These are phyloP conservation scores for Hassar affinis DNA, from an alignment of 2,113 vertebrate species.

Conservation along the genomic window DNA sequence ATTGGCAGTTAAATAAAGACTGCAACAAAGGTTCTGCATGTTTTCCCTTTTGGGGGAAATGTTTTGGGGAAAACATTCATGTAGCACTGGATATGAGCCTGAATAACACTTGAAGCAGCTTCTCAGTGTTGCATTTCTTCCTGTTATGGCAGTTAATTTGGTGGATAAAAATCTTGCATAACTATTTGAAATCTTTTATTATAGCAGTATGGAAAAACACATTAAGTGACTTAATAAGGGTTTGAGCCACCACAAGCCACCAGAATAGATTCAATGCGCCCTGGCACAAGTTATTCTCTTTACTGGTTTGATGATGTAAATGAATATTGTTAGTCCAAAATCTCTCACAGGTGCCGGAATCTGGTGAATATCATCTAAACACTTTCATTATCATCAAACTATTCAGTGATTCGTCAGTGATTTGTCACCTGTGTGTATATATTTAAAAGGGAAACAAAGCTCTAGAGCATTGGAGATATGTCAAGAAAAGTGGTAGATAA, in stretches of 20 bases:
- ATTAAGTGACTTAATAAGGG: not conserved
- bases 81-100: not conserved
- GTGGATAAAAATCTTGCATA: not conserved
- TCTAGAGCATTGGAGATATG: slow-evolving; percentile 24
- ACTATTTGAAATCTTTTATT: not conserved
- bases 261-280: not conserved
- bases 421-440: too few relatives aligned
- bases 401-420: not conserved
- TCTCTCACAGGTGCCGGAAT: not conserved
- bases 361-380: not conserved
- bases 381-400: not conserved
- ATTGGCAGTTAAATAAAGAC: not conserved
- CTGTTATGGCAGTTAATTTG: not conserved
- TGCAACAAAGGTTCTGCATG: not conserved
- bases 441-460: slow-evolving; percentile 58
- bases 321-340: not conserved
- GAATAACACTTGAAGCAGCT: not conserved
- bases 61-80: not conserved
- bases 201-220: not conserved
- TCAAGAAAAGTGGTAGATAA: slow-evolving; percentile 32
- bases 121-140: not conserved
- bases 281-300: not conserved
- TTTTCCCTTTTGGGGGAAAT: not conserved
- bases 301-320: not conserved
- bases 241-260: not conserved